Percentiles rank a stretch among this genome's conserved stretches.
These are phyloP conservation scores for Mobula birostris DNA, from an alignment of 2,113 vertebrate genomes.

Conservation along the genomic window DNA sequence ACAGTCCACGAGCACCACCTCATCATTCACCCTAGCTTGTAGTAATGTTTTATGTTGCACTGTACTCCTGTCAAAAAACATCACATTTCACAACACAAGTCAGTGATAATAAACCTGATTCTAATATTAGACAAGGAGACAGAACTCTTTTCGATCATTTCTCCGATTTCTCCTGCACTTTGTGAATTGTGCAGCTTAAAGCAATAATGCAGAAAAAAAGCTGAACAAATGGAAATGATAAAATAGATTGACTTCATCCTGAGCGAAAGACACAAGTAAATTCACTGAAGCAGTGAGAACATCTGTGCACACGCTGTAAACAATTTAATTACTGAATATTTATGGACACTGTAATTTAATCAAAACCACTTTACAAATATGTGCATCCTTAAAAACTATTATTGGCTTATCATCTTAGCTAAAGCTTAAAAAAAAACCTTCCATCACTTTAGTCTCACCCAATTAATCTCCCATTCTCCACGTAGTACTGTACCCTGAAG, in stretches of 20 bases:
- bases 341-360: neutral
- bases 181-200: neutral
- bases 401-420: neutral
- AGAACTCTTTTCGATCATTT: neutral
- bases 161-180: neutral
- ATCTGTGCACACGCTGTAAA: neutral
- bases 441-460: constrained; percentile 58
- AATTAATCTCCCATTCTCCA: constrained; percentile 91
- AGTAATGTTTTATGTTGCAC: no score
- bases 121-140: neutral
- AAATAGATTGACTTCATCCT: neutral
- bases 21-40: no score
- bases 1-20: no score
- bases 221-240: neutral
- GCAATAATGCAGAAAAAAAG: neutral
- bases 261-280: neutral
- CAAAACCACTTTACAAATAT: neutral
- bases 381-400: neutral
- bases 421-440: constrained; percentile 39
- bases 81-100: no score
- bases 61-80: no score
- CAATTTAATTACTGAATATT: neutral
- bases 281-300: neutral
- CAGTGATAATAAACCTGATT: no score
- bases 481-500: constrained; percentile 96